Evolutionary conservation across 2,797 vertebrate genomes (phyloP).

Genomic region (Coranthus polyacanthus): DNA sequence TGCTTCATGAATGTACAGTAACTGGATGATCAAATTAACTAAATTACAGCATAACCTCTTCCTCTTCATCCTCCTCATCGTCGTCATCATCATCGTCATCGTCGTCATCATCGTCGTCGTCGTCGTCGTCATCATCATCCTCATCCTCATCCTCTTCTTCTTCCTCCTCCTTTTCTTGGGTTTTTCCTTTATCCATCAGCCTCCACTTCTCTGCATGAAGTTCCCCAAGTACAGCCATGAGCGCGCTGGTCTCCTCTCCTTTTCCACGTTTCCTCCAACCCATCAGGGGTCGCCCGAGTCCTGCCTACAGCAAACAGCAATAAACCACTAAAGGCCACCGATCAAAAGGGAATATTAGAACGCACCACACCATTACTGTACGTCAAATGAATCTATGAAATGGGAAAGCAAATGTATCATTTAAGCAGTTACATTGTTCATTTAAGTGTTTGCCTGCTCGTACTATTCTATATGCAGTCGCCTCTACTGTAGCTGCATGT

Average conservation of each 20-base stretch:
- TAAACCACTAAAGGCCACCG: background rate
- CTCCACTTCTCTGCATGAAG: conserved; percentile 64
- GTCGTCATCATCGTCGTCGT: conserved; percentile 16
- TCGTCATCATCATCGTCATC: conserved; percentile 49
- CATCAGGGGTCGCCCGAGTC: conserved; percentile 61
- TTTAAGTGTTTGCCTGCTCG: background rate
- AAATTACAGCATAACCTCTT: conserved; percentile 67
- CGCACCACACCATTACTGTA: too few species aligned
- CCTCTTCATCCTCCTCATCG: conserved; percentile 52
- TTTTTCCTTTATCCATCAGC: conserved; percentile 64
- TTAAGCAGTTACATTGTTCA: background rate
- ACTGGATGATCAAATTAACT: background rate
- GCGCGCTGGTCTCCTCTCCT: conserved; percentile 32
- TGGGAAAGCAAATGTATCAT: background rate
- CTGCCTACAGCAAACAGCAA: conserved; percentile 51
- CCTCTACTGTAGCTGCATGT: conserved; percentile 64
- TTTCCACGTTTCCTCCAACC: conserved; percentile 64
- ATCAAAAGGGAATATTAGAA: too few species aligned
- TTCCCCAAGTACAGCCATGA: conserved; percentile 62
- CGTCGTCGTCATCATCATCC: background rate
- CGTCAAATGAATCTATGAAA: too few species aligned
- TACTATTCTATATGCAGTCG: conserved; percentile 76
- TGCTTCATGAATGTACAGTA: background rate
- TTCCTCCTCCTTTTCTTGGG: conserved; percentile 52
- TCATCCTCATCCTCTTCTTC: conserved; percentile 48